Evolutionary conservation across 2,797 vertebrate species (phyloP).

Genomic region (Alosa sapidissima): DNA sequence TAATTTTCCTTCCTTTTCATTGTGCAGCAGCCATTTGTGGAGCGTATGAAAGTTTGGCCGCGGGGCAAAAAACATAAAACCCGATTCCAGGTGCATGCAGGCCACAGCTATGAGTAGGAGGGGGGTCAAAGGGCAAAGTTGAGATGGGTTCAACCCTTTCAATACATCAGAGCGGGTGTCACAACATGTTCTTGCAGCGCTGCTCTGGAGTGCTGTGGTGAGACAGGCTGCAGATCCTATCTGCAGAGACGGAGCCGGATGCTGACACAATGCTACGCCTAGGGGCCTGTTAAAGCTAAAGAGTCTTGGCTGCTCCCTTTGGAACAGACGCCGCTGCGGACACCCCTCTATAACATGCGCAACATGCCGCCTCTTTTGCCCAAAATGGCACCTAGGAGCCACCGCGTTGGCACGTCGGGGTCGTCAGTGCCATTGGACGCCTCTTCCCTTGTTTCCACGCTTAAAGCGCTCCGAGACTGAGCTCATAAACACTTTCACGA

Average conservation of each 20-base stretch:
- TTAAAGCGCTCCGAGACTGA: constrained; percentile 8
- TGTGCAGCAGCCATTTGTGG: constrained; percentile 59
- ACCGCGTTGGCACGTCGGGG: constrained; percentile 38
- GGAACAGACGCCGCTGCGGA: background rate
- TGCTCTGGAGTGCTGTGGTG: constrained; percentile 14
- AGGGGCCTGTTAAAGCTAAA: background rate
- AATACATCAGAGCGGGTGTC: constrained; percentile 72
- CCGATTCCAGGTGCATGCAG: constrained; percentile 69
- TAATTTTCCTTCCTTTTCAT: constrained; percentile 59
- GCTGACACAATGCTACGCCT: constrained; percentile 4
- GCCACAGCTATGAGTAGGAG: constrained; percentile 64
- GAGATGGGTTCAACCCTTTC: constrained; percentile 61
- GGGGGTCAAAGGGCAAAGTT: constrained; percentile 75
- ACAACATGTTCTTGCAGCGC: constrained; percentile 53
- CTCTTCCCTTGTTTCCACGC: constrained; percentile 31
- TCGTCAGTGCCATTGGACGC: constrained; percentile 7
- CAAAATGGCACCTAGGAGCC: background rate
- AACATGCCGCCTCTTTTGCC: background rate
- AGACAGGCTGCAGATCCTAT: constrained; percentile 10
- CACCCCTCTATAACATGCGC: background rate
- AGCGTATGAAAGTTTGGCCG: constrained; percentile 65
- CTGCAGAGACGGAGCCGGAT: background rate
- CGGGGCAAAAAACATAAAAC: constrained; percentile 62
- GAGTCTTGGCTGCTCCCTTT: background rate
- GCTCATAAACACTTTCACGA: constrained; percentile 51